Conservation (phyloP, 2,113 vertebrate genomes). For the Talpa occidentalis region DNA sequence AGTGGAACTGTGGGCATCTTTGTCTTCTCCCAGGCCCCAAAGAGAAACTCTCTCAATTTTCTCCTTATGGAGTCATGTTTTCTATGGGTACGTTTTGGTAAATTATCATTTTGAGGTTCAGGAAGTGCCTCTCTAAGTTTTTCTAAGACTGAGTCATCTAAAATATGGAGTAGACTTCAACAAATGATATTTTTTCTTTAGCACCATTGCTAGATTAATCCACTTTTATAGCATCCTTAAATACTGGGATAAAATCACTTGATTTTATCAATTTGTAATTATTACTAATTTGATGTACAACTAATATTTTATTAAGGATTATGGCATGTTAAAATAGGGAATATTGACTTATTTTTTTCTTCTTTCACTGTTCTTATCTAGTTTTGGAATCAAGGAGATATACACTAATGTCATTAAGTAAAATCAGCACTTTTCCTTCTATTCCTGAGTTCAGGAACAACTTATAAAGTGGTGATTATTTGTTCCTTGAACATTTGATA, state of each 20-base stretch:
- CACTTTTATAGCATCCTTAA: background rate
- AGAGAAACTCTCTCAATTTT: background rate
- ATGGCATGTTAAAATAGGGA: background rate
- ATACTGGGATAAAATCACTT: background rate
- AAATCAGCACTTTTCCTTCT: background rate
- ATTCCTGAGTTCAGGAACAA: background rate
- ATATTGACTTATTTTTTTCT: background rate
- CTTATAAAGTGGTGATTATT: background rate
- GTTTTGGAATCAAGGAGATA: background rate
- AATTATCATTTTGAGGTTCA: background rate
- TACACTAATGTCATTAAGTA: background rate
- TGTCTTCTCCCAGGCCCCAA: background rate
- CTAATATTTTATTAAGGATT: background rate
- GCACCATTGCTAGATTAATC: background rate
- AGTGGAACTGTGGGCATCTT: background rate
- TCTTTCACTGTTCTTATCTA: background rate
- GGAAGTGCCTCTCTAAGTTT: background rate
- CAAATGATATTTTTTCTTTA: constrained; percentile 8
- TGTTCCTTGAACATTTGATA: background rate
- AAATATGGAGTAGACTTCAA: background rate
- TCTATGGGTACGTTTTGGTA: background rate
- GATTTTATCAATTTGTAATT: background rate
- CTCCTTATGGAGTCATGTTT: background rate
- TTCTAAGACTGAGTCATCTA: background rate
- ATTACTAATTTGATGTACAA: background rate